A percentile compares a stretch with the other conserved stretches of the same genome.
These are phyloP conservation scores for Catostylus mosaicus DNA, from an alignment of 30 jellyfish, hydroid and myxozoan genomes.

Conservation along the genomic window DNA sequence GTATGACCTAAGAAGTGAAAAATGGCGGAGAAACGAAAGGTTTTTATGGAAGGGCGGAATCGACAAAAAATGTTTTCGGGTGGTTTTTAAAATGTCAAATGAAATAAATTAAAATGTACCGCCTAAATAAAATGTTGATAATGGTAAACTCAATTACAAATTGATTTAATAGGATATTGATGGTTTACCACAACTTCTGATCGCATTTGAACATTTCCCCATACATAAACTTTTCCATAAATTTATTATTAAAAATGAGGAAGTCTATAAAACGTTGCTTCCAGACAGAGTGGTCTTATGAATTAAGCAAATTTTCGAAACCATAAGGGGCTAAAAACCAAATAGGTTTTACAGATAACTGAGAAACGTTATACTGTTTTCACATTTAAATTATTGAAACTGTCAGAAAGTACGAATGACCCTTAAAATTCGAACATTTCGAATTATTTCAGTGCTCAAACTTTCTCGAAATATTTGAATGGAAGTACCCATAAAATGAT, in stretches of 20 bases:
- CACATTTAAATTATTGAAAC: no score
- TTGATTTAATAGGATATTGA: constrained; percentile 22
- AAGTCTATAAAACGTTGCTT: not conserved
- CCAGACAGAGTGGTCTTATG: not conserved
- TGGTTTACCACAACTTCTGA: constrained; percentile 31
- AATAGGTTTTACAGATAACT: no score
- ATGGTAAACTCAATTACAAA: constrained; percentile 18
- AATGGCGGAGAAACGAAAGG: not conserved
- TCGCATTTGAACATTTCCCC: not conserved
- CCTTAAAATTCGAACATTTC: no score
- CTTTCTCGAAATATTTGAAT: no score
- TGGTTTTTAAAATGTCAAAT: not conserved
- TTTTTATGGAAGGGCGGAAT: not conserved
- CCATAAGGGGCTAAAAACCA: no score
- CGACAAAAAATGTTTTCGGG: not conserved
- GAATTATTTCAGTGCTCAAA: no score
- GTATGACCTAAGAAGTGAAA: no score
- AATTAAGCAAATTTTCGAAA: not conserved
- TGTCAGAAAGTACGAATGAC: no score
- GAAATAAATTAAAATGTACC: not conserved
- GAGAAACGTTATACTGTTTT: no score
- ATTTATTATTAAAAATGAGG: not conserved
- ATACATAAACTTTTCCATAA: not conserved
- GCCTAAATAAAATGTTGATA: not conserved
- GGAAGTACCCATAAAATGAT: no score